phyloP scores from a whole-genome alignment of 2,888 invertebrate species.

The Harmothoe impar region DNA sequence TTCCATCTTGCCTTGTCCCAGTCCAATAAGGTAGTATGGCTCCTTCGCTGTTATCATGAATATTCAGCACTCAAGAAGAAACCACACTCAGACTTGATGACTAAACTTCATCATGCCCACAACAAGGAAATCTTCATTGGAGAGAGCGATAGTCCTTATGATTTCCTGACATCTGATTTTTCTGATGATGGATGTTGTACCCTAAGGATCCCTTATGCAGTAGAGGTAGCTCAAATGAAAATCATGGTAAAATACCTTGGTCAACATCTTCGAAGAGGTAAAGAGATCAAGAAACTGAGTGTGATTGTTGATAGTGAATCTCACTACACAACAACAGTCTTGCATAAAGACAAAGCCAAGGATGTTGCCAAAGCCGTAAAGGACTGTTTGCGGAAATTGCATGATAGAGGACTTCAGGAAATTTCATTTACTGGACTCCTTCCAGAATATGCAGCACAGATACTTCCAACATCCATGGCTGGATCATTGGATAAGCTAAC shows the following conservation, averaged over 20 bases:
- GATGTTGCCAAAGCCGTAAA: not conserved
- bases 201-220: conserved; percentile 44
- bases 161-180: conserved; percentile 20
- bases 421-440: conserved; percentile 18
- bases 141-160: not conserved
- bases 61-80: not conserved
- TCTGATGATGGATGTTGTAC: not conserved
- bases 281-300: not conserved
- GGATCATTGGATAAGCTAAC: conserved; percentile 3
- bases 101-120: not conserved
- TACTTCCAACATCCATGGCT: not conserved
- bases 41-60: conserved; percentile 38
- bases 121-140: not conserved
- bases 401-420: not conserved
- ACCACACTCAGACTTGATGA: conserved; percentile 5
- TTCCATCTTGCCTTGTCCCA: conserved; percentile 26
- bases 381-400: not conserved
- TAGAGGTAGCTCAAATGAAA: not conserved
- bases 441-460: conserved; percentile 17
- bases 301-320: not conserved
- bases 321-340: not conserved
- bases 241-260: not conserved
- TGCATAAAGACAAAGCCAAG: not conserved
- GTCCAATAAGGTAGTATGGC: conserved; percentile 5
- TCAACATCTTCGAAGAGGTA: not conserved